These are phyloP conservation scores for Petrocephalus microphthalmus DNA, from an alignment of 2,113 vertebrate species.

Conservation along the genomic window DNA sequence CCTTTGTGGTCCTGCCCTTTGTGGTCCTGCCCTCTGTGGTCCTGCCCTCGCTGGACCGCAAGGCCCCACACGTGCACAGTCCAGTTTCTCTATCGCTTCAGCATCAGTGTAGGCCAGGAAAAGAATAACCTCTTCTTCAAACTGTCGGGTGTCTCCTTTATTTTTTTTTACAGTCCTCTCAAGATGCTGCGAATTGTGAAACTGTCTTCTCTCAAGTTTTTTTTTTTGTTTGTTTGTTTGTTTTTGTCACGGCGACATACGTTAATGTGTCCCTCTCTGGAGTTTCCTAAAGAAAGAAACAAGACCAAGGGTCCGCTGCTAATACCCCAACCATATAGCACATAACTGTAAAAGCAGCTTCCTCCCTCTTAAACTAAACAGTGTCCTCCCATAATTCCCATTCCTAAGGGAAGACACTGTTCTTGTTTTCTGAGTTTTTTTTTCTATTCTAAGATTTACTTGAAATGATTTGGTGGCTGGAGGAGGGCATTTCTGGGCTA, in stretches of 20 bases:
- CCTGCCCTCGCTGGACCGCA: slow-evolving; percentile 19
- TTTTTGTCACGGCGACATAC: slow-evolving; percentile 3
- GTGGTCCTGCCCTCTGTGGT: slow-evolving; percentile 20
- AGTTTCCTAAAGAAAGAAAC: slow-evolving; percentile 18
- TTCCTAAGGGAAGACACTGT: background rate
- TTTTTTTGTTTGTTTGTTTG: too few species aligned
- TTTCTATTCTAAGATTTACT: background rate
- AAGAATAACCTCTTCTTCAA: background rate
- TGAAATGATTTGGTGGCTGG: background rate
- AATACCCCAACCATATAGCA: background rate
- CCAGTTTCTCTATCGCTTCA: slow-evolving; percentile 26
- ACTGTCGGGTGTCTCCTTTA: background rate
- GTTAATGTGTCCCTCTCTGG: slow-evolving; percentile 9
- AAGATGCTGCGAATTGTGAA: background rate
- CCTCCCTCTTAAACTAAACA: background rate
- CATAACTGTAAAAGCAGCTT: background rate
- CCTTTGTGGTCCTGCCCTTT: slow-evolving; percentile 27
- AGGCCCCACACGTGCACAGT: background rate
- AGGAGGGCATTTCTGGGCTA: background rate
- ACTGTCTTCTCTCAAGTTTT: background rate
- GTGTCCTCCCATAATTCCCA: background rate
- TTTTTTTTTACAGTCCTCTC: background rate
- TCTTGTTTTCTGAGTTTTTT: background rate
- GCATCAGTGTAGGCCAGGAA: background rate
- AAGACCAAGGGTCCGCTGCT: background rate